phyloP scores from a whole-genome alignment of 1,140 invertebrate species.

The Eciton burchellii region DNA sequence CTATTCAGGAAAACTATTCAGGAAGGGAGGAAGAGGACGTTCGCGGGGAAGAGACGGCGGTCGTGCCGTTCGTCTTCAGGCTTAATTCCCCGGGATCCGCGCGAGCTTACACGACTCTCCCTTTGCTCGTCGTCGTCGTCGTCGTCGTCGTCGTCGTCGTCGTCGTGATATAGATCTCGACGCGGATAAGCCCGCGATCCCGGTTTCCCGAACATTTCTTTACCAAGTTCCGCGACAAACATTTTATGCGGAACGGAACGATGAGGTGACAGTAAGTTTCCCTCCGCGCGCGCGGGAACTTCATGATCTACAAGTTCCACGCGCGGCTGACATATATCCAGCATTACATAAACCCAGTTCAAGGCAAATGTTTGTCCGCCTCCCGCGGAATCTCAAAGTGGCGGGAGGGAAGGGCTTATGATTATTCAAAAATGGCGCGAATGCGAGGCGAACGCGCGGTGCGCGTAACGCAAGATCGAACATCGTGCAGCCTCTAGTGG shows the following conservation, averaged over 20 bases:
- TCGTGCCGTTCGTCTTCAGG: background rate
- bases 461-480: background rate
- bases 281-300: constrained; percentile 44
- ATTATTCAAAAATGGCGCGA: constrained; percentile 51
- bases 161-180: constrained; percentile 36
- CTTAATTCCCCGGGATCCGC: background rate
- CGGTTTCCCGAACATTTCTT: constrained; percentile 34
- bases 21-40: too few species aligned
- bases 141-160: background rate
- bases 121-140: background rate
- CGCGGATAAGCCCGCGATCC: constrained; percentile 5
- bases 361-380: constrained; percentile 52
- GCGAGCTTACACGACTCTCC: constrained; percentile 9
- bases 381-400: constrained; percentile 10
- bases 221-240: constrained; percentile 46
- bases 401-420: constrained; percentile 32
- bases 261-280: constrained; percentile 33
- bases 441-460: background rate
- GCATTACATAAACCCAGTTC: constrained; percentile 42
- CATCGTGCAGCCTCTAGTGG: constrained; percentile 15
- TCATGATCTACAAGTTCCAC: constrained; percentile 53
- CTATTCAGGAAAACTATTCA: background rate
- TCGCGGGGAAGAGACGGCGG: background rate
- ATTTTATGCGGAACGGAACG: constrained; percentile 49
- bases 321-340: constrained; percentile 47